Conservation (phyloP, 2,888 invertebrate species). For the Apodemia hepburni region DNA sequence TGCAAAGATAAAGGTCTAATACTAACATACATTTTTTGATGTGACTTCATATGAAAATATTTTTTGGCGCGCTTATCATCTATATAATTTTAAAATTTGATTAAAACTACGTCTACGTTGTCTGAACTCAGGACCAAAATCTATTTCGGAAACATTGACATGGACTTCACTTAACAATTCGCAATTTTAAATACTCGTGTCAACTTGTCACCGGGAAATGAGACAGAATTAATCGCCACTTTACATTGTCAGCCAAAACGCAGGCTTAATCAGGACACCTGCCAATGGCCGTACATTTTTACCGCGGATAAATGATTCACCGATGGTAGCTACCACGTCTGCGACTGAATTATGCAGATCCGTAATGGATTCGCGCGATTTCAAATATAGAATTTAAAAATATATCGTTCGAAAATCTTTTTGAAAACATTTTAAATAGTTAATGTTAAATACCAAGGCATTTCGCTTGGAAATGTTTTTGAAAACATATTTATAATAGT, state of each 20-base stretch:
- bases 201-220: constrained; percentile 32
- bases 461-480: too few species aligned
- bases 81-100: not conserved
- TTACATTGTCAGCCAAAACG: constrained; percentile 26
- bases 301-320: constrained; percentile 67
- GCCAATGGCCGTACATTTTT: constrained; percentile 61
- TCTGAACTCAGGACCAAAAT: not conserved
- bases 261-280: constrained; percentile 61
- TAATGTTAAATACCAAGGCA: constrained; percentile 3
- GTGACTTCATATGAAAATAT: too few species aligned
- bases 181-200: constrained; percentile 28
- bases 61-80: too few species aligned
- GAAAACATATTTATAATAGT: too few species aligned
- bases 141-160: constrained; percentile 11
- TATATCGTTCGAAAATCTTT: constrained; percentile 13
- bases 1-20: too few species aligned
- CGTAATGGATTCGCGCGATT: constrained; percentile 64
- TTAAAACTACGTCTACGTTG: not conserved
- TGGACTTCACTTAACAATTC: constrained; percentile 12
- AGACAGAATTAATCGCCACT: constrained; percentile 30
- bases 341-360: constrained; percentile 70
- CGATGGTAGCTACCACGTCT: constrained; percentile 46
- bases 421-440: constrained; percentile 13
- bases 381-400: constrained; percentile 51
- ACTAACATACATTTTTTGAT: too few species aligned